Percentiles rank a stretch among this genome's conserved stretches.
Evolutionary conservation across 2,797 vertebrate genomes (phyloP).

Genomic region (Acropternis orthonyx): DNA sequence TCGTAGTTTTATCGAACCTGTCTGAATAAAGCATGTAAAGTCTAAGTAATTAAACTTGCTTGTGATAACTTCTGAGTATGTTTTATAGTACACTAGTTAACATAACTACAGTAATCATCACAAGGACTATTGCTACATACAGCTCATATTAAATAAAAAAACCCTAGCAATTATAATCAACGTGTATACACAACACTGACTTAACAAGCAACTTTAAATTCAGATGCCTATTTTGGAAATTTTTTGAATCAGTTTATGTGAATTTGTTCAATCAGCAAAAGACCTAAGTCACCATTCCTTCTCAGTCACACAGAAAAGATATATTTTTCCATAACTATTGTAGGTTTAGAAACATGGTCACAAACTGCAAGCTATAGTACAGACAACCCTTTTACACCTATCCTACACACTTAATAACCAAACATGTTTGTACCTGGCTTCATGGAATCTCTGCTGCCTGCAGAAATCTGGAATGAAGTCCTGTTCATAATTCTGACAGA

Average conservation of each 20-base stretch:
- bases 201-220: neutral
- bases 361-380: neutral
- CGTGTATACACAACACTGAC: neutral
- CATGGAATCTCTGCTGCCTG: neutral
- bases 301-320: neutral
- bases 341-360: neutral
- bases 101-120: neutral
- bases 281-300: neutral
- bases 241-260: neutral
- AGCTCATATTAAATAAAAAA: neutral
- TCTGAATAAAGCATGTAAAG: slow-evolving; percentile 45
- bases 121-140: neutral
- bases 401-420: neutral
- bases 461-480: neutral
- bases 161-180: neutral
- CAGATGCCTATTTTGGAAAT: neutral
- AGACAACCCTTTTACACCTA: neutral
- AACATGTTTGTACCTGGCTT: slow-evolving; percentile 60
- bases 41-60: neutral
- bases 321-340: neutral
- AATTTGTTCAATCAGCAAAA: neutral
- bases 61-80: neutral
- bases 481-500: slow-evolving; percentile 12
- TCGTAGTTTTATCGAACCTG: slow-evolving; percentile 57
- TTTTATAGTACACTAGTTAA: neutral